phyloP scores from a whole-genome alignment of 2,888 invertebrate species.

The Apomyelois bistriatella region DNA sequence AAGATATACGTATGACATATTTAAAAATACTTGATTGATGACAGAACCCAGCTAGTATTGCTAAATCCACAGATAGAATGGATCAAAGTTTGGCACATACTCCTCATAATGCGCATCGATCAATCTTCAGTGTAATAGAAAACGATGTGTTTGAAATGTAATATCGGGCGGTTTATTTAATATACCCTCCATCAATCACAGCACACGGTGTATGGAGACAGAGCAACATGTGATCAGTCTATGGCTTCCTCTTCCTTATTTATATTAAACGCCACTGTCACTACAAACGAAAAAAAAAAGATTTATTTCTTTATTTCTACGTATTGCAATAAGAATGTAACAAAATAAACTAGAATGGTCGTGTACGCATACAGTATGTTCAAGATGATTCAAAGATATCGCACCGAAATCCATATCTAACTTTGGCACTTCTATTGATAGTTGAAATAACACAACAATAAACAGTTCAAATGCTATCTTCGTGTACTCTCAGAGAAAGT shows the following conservation, averaged over 20 bases:
- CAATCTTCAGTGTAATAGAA: slow-evolving; percentile 65
- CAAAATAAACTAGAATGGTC: too few species aligned
- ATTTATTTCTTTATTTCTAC: background rate
- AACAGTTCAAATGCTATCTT: too few species aligned
- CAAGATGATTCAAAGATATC: too few species aligned
- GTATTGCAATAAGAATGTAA: too few species aligned
- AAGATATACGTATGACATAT: background rate
- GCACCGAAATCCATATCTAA: too few species aligned
- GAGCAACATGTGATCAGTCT: slow-evolving; percentile 55
- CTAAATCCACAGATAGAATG: slow-evolving; percentile 14
- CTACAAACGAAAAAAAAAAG: background rate
- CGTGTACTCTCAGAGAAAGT: too few species aligned
- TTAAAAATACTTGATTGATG: slow-evolving; percentile 45
- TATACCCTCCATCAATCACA: slow-evolving; percentile 72
- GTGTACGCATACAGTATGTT: too few species aligned
- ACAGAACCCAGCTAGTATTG: background rate
- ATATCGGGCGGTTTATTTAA: slow-evolving; percentile 73
- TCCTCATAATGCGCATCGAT: slow-evolving; percentile 54
- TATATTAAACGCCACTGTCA: slow-evolving; percentile 11
- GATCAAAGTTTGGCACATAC: slow-evolving; percentile 21
- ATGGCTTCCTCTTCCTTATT: slow-evolving; percentile 19
- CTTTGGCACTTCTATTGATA: too few species aligned
- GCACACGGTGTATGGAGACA: slow-evolving; percentile 60
- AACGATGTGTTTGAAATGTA: slow-evolving; percentile 70
- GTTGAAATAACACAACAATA: too few species aligned